Conservation (phyloP, 2,113 vertebrate species). For the Peromyscus polionotus region DNA sequence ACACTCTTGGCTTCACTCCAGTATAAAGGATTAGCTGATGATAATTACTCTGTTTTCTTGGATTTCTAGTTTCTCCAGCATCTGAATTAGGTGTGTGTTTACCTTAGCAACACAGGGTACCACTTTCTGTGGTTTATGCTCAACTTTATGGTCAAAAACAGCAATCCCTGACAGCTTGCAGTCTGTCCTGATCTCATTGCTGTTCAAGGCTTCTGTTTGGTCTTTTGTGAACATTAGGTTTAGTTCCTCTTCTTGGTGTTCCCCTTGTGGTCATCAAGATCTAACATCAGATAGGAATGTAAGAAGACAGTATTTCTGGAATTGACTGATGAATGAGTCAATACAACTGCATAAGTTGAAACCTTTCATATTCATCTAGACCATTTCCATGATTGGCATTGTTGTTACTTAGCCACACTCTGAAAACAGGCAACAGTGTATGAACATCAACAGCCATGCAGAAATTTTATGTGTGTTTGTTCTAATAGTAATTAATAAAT, state of each 20-base stretch:
- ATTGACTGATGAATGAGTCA: background rate
- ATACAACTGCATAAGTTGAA: background rate
- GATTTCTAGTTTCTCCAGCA: background rate
- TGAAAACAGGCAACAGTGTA: background rate
- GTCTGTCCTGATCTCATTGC: background rate
- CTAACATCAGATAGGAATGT: background rate
- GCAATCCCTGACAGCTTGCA: background rate
- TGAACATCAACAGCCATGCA: background rate
- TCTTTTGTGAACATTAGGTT: background rate
- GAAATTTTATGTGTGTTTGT: background rate
- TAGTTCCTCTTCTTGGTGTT: background rate
- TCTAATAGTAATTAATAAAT: background rate
- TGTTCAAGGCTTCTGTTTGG: background rate
- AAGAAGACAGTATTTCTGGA: background rate
- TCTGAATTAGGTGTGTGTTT: background rate
- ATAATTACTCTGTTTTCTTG: background rate
- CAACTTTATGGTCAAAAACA: background rate
- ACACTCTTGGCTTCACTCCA: fast-evolving
- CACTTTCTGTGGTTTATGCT: background rate
- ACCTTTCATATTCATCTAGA: background rate
- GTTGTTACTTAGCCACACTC: background rate
- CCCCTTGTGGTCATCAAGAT: background rate
- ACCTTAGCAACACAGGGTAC: background rate
- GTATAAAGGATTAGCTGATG: background rate
- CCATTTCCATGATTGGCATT: background rate